Base-by-base conservation (phyloP, 1,140 invertebrate genomes). In the Galendromus occidentalis region DNA sequence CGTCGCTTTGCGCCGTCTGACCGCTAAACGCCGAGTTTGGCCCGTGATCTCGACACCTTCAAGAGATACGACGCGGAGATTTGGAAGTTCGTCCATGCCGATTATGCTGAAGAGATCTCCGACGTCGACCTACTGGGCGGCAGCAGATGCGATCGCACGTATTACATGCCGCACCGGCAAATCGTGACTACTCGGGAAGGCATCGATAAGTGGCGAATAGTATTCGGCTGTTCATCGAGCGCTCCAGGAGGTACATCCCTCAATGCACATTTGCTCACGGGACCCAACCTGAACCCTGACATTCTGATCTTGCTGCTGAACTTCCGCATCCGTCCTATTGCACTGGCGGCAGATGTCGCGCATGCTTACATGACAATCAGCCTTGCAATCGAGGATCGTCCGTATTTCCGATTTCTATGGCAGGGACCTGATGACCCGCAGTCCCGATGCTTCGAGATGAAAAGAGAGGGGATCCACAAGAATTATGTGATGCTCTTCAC, bases 211-310 rank as follows among this genome's bases (percentile, higher is more conserved):
- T 47, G 45, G 55, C 42, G 42, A 66, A 42, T 22, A 22, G 45
- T 47, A 6, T 47, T 47, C 45, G 45, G 14, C 28, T 47, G 45
- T 14, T 47, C 45, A 4, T 4, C 67, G 7, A 18, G 0, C 18
- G 28, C 33, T 44, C 20, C 47, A 14, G 59, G 22, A 33, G 20
- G 22, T 12, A 65, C 22, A 55, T 67, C 66, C 7, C 30, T 66
- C 5, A 68, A 63, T 45, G 30, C 51, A 14, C 64, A 2, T 14
- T 51, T 66, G 42, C 59, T 66, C 20, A 20, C 14, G 22, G 65
- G 67, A 12, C 18, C 28, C 44, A 39, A 55, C 64, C 1, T 64
- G 7, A 42, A 44, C 44, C 64, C 64, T n/a, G 6, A 47, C 45
- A 20, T 47, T 14, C 33, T 39, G 4, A 39, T 6, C 4, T 39